phyloP scores from a whole-genome alignment of 2,888 invertebrate genomes.

The Orchestes rusci region DNA sequence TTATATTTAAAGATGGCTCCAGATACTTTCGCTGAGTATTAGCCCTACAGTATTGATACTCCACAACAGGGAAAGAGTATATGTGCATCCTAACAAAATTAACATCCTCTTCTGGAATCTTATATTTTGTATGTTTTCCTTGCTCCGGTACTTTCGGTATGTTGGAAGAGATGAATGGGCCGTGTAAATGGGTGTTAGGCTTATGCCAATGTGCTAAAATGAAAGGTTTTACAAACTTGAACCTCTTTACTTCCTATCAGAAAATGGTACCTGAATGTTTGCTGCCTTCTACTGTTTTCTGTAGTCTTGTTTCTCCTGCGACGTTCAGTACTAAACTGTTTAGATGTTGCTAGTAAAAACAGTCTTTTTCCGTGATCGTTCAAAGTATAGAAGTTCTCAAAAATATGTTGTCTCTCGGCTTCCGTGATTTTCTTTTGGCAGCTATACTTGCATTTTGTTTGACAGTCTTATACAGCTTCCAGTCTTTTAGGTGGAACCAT shows the following conservation, averaged over 20 bases:
- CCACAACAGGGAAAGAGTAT: conserved; percentile 8
- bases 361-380: conserved; percentile 3
- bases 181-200: conserved; percentile 18
- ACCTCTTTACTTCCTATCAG: conserved; percentile 10
- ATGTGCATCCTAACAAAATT: conserved; percentile 8
- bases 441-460: conserved; percentile 1
- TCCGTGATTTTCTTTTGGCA: background rate
- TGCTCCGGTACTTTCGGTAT: conserved; percentile 4
- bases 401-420: background rate
- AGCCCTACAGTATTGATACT: conserved; percentile 8
- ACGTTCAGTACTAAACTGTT: conserved; percentile 6
- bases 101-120: conserved; percentile 7
- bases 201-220: conserved; percentile 18
- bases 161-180: conserved; percentile 12
- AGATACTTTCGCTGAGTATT: conserved; percentile 11
- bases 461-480: conserved; percentile 1
- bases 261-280: conserved; percentile 5
- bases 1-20: conserved; percentile 10
- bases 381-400: conserved; percentile 4
- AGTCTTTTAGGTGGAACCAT: background rate
- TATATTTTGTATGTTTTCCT: conserved; percentile 7
- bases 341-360: conserved; percentile 1
- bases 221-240: conserved; percentile 21
- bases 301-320: conserved; percentile 11
- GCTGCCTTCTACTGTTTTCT: conserved; percentile 21